These are phyloP conservation scores for Mustela nigripes DNA, from an alignment of 2,113 vertebrate genomes.

Conservation along the genomic window DNA sequence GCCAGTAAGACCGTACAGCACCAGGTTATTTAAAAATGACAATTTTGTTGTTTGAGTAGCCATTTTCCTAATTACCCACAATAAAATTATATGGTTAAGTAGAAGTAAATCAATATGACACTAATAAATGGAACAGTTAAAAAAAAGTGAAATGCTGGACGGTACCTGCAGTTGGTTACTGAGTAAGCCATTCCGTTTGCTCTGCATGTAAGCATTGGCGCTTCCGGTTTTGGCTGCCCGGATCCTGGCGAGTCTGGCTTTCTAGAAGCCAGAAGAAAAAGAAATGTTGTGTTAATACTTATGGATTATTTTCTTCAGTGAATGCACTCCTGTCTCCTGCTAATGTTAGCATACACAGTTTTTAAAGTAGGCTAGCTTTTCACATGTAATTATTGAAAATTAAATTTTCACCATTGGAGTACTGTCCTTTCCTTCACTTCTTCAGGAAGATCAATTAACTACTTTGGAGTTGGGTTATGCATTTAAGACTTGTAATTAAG, in stretches of 20 bases:
- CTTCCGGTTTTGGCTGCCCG: constrained; percentile 96
- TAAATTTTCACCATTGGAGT: not conserved
- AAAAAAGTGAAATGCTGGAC: not conserved
- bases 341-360: not conserved
- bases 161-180: constrained; percentile 95
- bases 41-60: constrained; percentile 74
- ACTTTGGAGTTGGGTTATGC: not conserved
- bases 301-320: constrained; percentile 57
- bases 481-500: constrained; percentile 40
- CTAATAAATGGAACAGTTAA: not conserved
- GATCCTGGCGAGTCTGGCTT: constrained; percentile 98
- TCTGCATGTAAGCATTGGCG: constrained; percentile 98
- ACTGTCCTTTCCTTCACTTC: constrained; percentile 6
- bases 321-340: constrained; percentile 59
- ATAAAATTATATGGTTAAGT: constrained; percentile 15
- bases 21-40: constrained; percentile 25
- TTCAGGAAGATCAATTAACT: not conserved
- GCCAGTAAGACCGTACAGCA: not conserved
- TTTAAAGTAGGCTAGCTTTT: constrained; percentile 1
- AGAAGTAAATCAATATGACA: not conserved
- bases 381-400: not conserved
- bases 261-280: constrained; percentile 90
- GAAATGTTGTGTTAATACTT: constrained; percentile 42
- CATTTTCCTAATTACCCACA: constrained; percentile 71
- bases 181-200: constrained; percentile 97